Base-by-base conservation (phyloP, 2,888 invertebrate genomes). In the Pristionchus exspectatus region DNA sequence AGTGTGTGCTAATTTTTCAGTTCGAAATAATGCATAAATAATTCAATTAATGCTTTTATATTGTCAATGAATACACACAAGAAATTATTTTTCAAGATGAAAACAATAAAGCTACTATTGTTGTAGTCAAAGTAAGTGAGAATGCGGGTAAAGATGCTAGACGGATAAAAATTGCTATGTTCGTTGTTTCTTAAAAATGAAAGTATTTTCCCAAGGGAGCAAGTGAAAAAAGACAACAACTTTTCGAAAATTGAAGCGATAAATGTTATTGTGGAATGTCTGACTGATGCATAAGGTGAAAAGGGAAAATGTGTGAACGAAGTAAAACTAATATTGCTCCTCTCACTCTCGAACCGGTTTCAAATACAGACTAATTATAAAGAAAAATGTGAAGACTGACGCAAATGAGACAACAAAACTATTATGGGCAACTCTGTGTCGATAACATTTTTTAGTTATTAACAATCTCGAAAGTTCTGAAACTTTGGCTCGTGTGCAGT, bases 21-120 rank as follows among this genome's bases (percentile, higher is more conserved):
- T 81, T 81, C 27, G n/a, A n/a, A 27, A 50, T 54, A 54, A 81
- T 81, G 81, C 81, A 81, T 81, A 81, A 81, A 81, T 81, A 81
- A 33, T n/a, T 81, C 14, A 54, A 81, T 27, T 27, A 81, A 44
- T 81, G 59, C 21, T 85, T 85, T 38, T 24, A 59, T 85, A 5
- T n/a, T 85, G 59, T 9, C 21, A 27, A 56, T 56, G 30, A 27
- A 12, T 9, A 21, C 30, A 56, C 50, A 21, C 24, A 59, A n/a
- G 9, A 59, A 30, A 85, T 21, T n/a, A 30, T 9, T 56, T 21
- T 59, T 18, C 18, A 85, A 85, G 33, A 77, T 38, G 30, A 56
- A 9, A 18, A 44, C 14, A 83, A 27, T 83, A 50, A 83, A 83
- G 56, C 83, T 30, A 54, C 14, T 54, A 50, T 21, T 3, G 38